A percentile compares a stretch with the other conserved stretches of the same genome.
These are phyloP conservation scores for Carollia perspicillata DNA, from an alignment of 2,113 vertebrate species.

Conservation along the genomic window DNA sequence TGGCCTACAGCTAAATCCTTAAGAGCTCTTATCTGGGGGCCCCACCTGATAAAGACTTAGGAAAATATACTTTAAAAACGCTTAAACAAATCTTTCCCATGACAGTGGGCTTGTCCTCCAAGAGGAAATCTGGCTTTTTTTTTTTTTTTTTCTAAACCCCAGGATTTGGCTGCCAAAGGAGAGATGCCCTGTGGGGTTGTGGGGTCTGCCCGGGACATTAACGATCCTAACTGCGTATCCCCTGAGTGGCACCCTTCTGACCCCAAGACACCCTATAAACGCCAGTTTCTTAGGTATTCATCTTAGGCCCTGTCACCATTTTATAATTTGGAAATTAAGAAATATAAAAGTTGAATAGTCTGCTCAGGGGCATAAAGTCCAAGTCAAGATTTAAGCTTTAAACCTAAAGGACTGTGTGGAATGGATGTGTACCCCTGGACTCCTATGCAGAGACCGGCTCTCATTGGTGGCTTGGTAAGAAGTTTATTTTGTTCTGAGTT, in stretches of 20 bases:
- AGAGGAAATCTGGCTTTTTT: background rate
- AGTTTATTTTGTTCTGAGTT: background rate
- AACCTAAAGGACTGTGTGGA: background rate
- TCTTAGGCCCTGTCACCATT: background rate
- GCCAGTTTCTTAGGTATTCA: background rate
- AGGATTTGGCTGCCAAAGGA: background rate
- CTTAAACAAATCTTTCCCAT: background rate
- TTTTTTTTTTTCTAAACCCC: background rate
- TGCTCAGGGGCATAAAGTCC: background rate
- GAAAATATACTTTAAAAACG: constrained; percentile 19
- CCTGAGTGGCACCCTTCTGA: background rate
- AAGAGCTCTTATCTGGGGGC: background rate
- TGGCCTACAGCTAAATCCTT: constrained; percentile 24
- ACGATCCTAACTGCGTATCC: background rate
- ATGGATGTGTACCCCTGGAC: background rate
- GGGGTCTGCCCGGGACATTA: background rate
- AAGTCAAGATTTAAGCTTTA: background rate
- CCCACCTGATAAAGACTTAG: constrained; percentile 35
- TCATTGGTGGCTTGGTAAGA: background rate
- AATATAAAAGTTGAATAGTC: background rate
- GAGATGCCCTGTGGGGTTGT: background rate
- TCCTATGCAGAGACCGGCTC: background rate
- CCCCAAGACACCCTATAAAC: background rate
- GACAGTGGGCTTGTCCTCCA: background rate
- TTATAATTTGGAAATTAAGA: constrained; percentile 1